Evolutionary conservation across 2,113 vertebrate genomes (phyloP).

Genomic region (Calidris pygmaea): DNA sequence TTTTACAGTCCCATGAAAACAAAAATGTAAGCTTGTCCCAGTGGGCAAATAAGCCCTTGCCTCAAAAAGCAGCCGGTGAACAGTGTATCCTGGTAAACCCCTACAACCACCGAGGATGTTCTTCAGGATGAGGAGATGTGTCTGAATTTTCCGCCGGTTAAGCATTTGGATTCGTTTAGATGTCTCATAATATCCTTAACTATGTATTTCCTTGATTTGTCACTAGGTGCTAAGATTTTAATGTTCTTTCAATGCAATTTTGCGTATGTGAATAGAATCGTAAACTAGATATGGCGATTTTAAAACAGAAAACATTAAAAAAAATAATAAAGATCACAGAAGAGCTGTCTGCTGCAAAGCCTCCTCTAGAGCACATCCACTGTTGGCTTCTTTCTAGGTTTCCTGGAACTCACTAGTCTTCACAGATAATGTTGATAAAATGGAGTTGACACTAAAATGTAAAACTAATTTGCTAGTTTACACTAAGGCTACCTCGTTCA

Average conservation of each 20-base stretch:
- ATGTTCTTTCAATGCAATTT: neutral
- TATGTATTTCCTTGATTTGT: neutral
- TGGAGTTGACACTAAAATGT: neutral
- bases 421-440: slow-evolving; percentile 7
- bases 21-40: neutral
- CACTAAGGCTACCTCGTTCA: neutral
- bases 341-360: neutral
- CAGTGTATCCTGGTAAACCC: neutral
- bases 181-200: neutral
- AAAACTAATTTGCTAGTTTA: slow-evolving; percentile 3
- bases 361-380: neutral
- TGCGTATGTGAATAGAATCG: neutral
- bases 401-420: neutral
- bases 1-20: neutral
- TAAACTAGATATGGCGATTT: neutral
- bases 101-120: neutral
- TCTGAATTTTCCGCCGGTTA: neutral
- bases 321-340: neutral
- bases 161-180: neutral
- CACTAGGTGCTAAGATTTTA: neutral
- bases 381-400: neutral
- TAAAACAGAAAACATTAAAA: neutral
- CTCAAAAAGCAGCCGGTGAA: neutral
- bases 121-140: neutral
- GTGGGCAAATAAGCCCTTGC: neutral